Evolutionary conservation across 2,797 vertebrate genomes (phyloP).

Genomic region (Phataginus tetradactyla): DNA sequence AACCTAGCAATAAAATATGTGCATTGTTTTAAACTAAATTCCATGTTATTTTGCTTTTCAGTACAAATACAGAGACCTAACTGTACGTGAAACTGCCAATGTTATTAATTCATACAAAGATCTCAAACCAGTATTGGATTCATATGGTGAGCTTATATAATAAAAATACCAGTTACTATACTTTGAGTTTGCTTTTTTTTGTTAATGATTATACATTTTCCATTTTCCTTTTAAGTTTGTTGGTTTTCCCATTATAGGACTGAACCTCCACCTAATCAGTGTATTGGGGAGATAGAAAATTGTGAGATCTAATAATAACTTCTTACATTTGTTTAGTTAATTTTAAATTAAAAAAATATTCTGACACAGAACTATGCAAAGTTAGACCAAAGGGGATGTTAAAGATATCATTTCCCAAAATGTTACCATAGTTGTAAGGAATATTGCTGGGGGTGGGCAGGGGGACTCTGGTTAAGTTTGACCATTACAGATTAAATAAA

Average conservation of each 20-base stretch:
- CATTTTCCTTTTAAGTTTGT: conserved; percentile 41
- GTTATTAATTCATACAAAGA: conserved; percentile 97
- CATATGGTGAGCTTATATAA: conserved; percentile 91
- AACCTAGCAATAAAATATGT: conserved; percentile 3
- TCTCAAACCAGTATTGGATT: conserved; percentile 96
- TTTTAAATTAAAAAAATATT: neutral
- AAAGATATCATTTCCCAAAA: conserved; percentile 27
- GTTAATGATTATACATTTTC: conserved; percentile 25
- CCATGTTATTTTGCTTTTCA: conserved; percentile 86
- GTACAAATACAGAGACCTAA: conserved; percentile 98
- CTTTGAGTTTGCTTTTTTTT: conserved; percentile 10
- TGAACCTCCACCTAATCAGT: neutral
- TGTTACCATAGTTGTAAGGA: conserved; percentile 19
- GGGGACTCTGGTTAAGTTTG: neutral
- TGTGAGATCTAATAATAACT: neutral
- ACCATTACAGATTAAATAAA: conserved; percentile 22
- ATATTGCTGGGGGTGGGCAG: neutral
- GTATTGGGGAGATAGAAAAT: neutral
- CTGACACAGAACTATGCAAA: neutral
- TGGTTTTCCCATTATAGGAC: conserved; percentile 46
- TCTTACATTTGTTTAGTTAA: neutral
- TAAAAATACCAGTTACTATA: neutral
- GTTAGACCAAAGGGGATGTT: conserved; percentile 9
- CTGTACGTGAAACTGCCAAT: conserved; percentile 94
- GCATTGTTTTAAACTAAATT: conserved; percentile 68